Percentiles rank a stretch among this genome's conserved stretches.
phyloP scores from a whole-genome alignment of 2,888 invertebrate species.

The Chaetoderma sp. region DNA sequence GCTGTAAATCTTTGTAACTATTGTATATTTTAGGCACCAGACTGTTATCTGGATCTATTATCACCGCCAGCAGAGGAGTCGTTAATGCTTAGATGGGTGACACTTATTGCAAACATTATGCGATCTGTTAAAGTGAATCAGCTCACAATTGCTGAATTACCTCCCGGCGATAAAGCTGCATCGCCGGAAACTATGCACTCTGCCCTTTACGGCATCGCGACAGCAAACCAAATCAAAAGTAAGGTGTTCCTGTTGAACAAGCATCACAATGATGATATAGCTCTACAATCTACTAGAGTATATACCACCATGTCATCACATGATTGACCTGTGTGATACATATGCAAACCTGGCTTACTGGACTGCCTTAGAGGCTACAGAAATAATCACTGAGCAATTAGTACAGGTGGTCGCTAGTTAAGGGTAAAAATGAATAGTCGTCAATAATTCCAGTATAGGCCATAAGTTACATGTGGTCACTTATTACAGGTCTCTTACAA shows the following conservation, averaged over 20 bases:
- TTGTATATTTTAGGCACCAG: conserved; percentile 72
- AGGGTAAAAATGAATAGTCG: no score
- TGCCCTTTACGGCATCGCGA: conserved; percentile 53
- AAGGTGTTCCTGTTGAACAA: conserved; percentile 61
- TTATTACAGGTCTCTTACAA: no score
- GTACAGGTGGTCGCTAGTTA: no score
- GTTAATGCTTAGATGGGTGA: conserved; percentile 71
- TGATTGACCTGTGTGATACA: not conserved
- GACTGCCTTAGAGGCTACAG: not conserved
- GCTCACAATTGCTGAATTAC: conserved; percentile 71
- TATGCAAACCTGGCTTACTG: not conserved
- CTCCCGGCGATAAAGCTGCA: conserved; percentile 72
- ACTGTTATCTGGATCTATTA: conserved; percentile 70
- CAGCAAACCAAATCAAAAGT: conserved; percentile 47
- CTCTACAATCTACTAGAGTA: conserved; percentile 55
- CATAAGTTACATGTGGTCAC: no score
- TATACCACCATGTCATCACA: conserved; percentile 37
- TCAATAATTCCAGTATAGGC: no score
- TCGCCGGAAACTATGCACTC: conserved; percentile 73
- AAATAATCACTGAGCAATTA: not conserved
- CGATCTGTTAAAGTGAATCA: conserved; percentile 68
- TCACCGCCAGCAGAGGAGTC: conserved; percentile 68
- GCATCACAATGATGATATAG: conserved; percentile 55
- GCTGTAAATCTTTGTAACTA: no score
- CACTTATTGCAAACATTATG: conserved; percentile 72